Percentiles rank a stretch among this genome's conserved stretches.
These are phyloP conservation scores for Pyrrhia umbra DNA, from an alignment of 2,888 invertebrate genomes.

Conservation along the genomic window DNA sequence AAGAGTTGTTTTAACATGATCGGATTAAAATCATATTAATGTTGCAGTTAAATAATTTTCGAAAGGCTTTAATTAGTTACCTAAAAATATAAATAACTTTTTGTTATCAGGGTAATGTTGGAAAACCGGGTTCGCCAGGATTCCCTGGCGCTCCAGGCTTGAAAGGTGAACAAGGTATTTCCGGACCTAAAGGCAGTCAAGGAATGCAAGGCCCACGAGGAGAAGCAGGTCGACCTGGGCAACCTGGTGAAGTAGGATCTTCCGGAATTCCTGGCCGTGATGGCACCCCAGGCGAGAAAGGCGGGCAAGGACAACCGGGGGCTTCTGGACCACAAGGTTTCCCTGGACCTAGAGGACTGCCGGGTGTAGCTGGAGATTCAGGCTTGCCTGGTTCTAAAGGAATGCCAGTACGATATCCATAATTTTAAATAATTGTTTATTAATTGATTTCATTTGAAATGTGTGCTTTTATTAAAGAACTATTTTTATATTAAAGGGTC, in stretches of 20 bases:
- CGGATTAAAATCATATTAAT: background rate
- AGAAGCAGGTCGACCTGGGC: slow-evolving; percentile 94
- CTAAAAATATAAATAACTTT: background rate
- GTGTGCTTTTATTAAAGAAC: background rate
- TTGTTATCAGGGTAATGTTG: slow-evolving; percentile 92
- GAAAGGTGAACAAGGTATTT: slow-evolving; percentile 94
- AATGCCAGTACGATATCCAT: slow-evolving; percentile 89
- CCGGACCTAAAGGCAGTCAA: slow-evolving; percentile 95
- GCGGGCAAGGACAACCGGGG: slow-evolving; percentile 93
- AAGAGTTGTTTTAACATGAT: slow-evolving; percentile 65
- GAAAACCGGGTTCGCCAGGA: slow-evolving; percentile 96
- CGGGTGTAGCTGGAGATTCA: slow-evolving; percentile 93
- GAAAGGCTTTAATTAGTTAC: background rate
- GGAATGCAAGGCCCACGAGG: slow-evolving; percentile 95
- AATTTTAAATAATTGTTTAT: background rate
- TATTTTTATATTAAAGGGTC: slow-evolving; percentile 89
- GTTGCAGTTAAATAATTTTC: background rate
- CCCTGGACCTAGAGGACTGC: slow-evolving; percentile 94
- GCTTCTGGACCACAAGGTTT: slow-evolving; percentile 94
- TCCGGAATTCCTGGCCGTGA: slow-evolving; percentile 94
- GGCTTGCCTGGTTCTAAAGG: slow-evolving; percentile 95
- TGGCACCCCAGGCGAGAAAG: slow-evolving; percentile 95
- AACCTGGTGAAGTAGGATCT: slow-evolving; percentile 94
- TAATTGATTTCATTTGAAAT: too few relatives aligned
- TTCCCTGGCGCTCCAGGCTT: slow-evolving; percentile 95